phyloP scores from a whole-genome alignment of 2,113 vertebrate species.

The Chunga burmeisteri region DNA sequence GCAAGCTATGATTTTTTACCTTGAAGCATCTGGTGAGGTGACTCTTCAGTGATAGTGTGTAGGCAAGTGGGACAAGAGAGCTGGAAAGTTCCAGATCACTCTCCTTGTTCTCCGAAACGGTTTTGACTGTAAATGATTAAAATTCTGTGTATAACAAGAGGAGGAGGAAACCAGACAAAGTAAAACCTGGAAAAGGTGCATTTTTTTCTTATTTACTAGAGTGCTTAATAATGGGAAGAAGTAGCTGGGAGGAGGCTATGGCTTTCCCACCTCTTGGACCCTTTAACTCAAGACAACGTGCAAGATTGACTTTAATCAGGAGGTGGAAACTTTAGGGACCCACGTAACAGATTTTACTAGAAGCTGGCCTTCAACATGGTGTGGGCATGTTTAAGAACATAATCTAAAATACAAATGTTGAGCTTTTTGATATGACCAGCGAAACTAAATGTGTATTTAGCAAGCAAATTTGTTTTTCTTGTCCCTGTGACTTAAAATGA shows the following conservation, averaged over 20 bases:
- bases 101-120: background rate
- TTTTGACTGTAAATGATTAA: background rate
- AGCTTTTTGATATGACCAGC: background rate
- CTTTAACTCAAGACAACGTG: background rate
- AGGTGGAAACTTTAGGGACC: background rate
- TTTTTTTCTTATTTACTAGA: background rate
- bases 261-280: background rate
- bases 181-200: background rate
- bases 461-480: background rate
- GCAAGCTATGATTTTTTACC: constrained; percentile 10
- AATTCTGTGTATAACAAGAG: background rate
- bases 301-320: background rate
- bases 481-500: background rate
- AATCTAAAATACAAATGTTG: background rate
- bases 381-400: background rate
- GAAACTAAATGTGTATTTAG: background rate
- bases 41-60: background rate
- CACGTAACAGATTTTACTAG: background rate
- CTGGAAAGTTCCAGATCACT: background rate
- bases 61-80: background rate
- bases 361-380: background rate
- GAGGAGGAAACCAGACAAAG: background rate
- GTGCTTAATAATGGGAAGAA: background rate
- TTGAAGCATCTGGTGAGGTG: constrained; percentile 17
- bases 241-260: background rate